These are phyloP conservation scores for Drosophila grimshawi DNA, from an alignment of 1,140 invertebrate genomes.

Conservation along the genomic window DNA sequence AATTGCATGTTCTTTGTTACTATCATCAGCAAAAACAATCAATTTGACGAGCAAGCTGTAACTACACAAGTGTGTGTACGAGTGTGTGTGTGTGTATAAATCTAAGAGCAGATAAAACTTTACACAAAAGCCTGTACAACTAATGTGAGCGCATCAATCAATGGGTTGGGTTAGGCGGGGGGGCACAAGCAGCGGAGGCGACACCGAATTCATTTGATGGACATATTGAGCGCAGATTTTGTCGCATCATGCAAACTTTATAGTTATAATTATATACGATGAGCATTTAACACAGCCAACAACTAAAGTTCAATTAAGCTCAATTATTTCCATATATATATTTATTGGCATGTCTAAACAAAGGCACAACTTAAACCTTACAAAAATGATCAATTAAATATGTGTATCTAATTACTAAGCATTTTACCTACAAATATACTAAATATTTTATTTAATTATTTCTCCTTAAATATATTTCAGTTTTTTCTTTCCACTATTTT, in stretches of 20 bases:
- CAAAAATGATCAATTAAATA: too few species aligned
- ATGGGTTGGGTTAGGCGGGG: neutral
- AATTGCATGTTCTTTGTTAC: conserved; percentile 67
- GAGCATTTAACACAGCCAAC: neutral
- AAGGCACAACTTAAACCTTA: too few species aligned
- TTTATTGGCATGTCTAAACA: too few species aligned
- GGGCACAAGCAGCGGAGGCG: neutral
- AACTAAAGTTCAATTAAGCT: neutral
- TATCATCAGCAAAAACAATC: conserved; percentile 62
- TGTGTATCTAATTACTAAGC: too few species aligned
- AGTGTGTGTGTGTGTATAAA: conserved; percentile 36
- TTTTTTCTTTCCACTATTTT: neutral
- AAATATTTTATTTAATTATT: too few species aligned
- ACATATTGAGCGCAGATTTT: conserved; percentile 2
- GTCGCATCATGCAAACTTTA: neutral
- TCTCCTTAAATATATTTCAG: too few species aligned
- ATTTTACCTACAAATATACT: too few species aligned
- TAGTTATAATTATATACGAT: too few species aligned
- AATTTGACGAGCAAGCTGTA: conserved; percentile 36
- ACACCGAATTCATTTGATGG: conserved; percentile 1
- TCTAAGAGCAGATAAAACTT: conserved; percentile 62
- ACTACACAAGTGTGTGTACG: neutral
- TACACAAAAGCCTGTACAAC: conserved; percentile 47
- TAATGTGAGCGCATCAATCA: neutral
- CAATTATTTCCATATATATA: neutral